phyloP scores from a whole-genome alignment of 2,797 vertebrate genomes.

The Rhyacichthys aspro region DNA sequence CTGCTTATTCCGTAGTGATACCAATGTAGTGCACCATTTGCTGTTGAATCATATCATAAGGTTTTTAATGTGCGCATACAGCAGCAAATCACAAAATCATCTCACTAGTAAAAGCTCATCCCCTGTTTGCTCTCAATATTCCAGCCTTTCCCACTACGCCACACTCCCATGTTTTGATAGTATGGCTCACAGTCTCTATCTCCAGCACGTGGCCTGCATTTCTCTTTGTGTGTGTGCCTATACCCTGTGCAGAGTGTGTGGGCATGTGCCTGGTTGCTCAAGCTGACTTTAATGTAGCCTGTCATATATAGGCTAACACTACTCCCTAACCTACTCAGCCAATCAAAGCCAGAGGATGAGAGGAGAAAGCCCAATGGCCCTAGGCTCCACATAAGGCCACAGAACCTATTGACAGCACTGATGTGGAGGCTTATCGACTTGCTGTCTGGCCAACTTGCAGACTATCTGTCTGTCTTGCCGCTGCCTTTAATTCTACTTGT shows the following conservation, averaged over 20 bases:
- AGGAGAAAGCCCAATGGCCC: conserved; percentile 55
- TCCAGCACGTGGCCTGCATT: conserved; percentile 62
- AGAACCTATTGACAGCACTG: conserved; percentile 76
- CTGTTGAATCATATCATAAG: conserved; percentile 5
- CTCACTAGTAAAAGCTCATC: conserved; percentile 32
- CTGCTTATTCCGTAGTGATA: conserved; percentile 1
- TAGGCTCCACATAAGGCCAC: conserved; percentile 67
- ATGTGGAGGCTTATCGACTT: conserved; percentile 67
- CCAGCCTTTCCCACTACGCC: conserved; percentile 9
- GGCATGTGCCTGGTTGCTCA: conserved; percentile 71
- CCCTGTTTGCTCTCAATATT: conserved; percentile 33
- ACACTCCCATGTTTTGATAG: conserved; percentile 55
- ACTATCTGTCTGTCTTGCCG: conserved; percentile 60
- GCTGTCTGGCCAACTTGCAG: conserved; percentile 71
- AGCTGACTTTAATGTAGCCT: conserved; percentile 85
- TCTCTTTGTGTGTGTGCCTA: conserved; percentile 47
- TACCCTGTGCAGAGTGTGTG: conserved; percentile 11
- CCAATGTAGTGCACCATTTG: not conserved
- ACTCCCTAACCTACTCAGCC: conserved; percentile 82
- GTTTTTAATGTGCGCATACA: not conserved
- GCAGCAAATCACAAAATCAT: conserved; percentile 13
- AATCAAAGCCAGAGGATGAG: conserved; percentile 71
- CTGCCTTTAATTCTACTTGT: conserved; percentile 57
- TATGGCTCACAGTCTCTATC: conserved; percentile 45
- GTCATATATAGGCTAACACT: conserved; percentile 90